Conservation (phyloP, 2,888 invertebrate genomes). For the Antitype chi region DNA sequence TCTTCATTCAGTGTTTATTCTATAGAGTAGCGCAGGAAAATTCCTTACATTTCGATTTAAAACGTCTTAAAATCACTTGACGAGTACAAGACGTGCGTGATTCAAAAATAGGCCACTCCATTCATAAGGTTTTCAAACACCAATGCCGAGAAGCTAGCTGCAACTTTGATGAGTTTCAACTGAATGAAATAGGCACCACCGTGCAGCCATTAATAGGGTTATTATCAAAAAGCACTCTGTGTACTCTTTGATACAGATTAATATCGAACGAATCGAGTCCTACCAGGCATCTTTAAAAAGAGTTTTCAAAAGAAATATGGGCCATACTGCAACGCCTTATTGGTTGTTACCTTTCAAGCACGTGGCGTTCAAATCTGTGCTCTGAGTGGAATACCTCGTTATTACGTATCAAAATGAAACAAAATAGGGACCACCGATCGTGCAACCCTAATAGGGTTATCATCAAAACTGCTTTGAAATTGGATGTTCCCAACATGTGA, state of each 20-base stretch:
- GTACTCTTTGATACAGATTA: neutral
- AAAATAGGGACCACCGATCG: neutral
- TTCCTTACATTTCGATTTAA: constrained; percentile 35
- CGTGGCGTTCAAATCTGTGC: too few species aligned
- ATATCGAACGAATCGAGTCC: neutral
- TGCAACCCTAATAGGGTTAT: constrained; percentile 15
- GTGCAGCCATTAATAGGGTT: neutral
- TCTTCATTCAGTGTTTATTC: constrained; percentile 4
- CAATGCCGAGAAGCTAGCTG: constrained; percentile 41
- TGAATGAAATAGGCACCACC: constrained; percentile 17
- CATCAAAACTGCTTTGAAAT: constrained; percentile 27
- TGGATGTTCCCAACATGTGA: neutral
- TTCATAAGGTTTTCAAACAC: constrained; percentile 47
- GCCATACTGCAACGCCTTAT: neutral
- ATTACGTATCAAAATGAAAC: neutral
- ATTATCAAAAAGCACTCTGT: neutral
- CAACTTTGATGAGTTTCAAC: constrained; percentile 47
- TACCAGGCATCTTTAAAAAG: neutral
- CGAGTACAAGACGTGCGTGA: constrained; percentile 7
- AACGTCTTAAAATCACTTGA: constrained; percentile 47
- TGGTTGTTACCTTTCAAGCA: too few species aligned
- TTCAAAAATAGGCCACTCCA: constrained; percentile 53
- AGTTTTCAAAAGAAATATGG: neutral
- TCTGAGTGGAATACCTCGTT: too few species aligned
- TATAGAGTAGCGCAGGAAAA: constrained; percentile 13